A percentile compares a stretch with the other conserved stretches of the same genome.
Evolutionary conservation across 2,113 vertebrate species (phyloP).

Genomic region (Tretioscincus oriximinensis): DNA sequence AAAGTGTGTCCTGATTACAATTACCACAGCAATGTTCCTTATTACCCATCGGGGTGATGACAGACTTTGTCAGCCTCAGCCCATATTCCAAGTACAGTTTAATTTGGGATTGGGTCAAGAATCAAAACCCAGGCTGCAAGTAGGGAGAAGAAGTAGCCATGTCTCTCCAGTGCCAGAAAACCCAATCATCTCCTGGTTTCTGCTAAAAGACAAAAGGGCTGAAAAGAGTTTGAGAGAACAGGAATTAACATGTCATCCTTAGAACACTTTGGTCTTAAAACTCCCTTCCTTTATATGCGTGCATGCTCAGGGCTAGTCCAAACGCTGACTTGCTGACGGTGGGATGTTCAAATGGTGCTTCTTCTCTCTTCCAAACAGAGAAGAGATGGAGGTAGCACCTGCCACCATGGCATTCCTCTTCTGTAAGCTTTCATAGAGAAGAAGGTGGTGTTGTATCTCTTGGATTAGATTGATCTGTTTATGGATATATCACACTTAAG

Average conservation of each 20-base stretch:
- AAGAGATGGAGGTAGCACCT: neutral
- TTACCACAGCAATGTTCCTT: slow-evolving; percentile 89
- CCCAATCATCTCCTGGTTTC: slow-evolving; percentile 4
- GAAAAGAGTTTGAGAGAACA: neutral
- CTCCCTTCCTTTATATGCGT: neutral
- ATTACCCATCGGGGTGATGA: slow-evolving; percentile 88
- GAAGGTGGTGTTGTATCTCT: neutral
- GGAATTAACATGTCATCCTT: neutral
- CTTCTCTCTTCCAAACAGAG: neutral
- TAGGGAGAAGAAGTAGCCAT: neutral
- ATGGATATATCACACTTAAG: neutral
- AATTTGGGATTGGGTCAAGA: neutral
- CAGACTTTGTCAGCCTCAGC: neutral
- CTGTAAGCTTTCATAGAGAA: neutral
- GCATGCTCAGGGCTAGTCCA: neutral
- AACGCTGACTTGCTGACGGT: neutral
- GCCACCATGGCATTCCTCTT: neutral
- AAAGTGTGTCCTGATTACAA: slow-evolving; percentile 97
- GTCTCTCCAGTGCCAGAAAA: neutral
- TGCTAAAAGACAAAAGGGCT: neutral
- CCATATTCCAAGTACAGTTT: neutral
- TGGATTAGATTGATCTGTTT: neutral
- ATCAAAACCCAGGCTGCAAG: neutral
- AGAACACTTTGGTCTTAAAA: neutral
- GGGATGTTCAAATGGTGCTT: neutral